phyloP scores from a whole-genome alignment of 2,888 invertebrate species.

The Litoditis marina region DNA sequence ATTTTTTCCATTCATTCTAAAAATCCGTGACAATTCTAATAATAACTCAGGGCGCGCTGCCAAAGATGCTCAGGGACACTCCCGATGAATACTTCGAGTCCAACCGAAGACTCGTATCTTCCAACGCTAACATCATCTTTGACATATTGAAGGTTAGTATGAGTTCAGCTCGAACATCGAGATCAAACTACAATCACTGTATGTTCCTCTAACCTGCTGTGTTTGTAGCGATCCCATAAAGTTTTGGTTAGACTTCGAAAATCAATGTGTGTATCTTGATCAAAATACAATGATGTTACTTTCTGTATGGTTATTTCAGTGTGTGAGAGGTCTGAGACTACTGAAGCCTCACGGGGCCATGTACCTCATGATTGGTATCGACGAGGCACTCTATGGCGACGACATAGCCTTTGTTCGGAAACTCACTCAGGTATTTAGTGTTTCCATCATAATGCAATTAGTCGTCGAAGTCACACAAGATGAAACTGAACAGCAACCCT shows the following conservation, averaged over 20 bases:
- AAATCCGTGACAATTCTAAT: too few species aligned
- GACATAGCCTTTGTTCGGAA: constrained; percentile 84
- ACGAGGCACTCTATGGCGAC: constrained; percentile 73
- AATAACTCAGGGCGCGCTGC: constrained; percentile 77
- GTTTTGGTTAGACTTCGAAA: too few species aligned
- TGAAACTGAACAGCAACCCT: too few species aligned
- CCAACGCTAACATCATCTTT: constrained; percentile 79
- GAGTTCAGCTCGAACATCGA: too few species aligned
- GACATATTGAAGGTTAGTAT: constrained; percentile 65
- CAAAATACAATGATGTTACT: too few species aligned
- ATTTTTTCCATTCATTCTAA: too few species aligned
- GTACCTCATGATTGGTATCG: constrained; percentile 91
- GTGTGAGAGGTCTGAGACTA: constrained; percentile 78
- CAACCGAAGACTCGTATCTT: constrained; percentile 70
- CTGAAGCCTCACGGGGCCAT: constrained; percentile 93
- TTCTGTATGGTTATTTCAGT: constrained; percentile 64
- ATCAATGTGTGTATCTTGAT: too few species aligned
- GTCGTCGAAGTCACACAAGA: neutral
- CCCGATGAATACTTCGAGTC: constrained; percentile 81
- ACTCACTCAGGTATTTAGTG: constrained; percentile 68
- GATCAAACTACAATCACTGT: too few species aligned
- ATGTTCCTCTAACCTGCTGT: too few species aligned
- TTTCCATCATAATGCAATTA: neutral
- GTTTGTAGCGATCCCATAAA: too few species aligned
- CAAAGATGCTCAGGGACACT: constrained; percentile 79